phyloP scores from a whole-genome alignment of 1,140 invertebrate genomes.

The Manduca sexta region DNA sequence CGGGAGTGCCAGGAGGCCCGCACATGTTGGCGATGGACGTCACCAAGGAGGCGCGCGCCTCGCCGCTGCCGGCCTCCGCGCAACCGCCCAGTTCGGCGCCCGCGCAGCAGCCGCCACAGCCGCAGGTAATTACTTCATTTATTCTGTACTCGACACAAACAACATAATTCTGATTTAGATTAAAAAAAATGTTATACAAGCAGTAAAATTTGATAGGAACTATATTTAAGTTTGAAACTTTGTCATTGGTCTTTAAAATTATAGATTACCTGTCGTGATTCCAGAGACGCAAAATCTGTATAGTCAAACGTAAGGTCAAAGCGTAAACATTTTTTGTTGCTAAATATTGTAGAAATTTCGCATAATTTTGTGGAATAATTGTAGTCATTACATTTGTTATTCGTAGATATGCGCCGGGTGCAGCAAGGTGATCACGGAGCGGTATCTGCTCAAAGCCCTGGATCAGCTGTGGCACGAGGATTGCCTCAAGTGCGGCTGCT shows the following conservation, averaged over 20 bases:
- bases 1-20: constrained; percentile 20
- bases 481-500: constrained; percentile 97
- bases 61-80: constrained; percentile 43
- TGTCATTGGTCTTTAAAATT: too few species aligned
- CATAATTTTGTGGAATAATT: too few species aligned
- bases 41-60: constrained; percentile 60
- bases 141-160: too few species aligned
- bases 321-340: too few species aligned
- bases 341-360: too few species aligned
- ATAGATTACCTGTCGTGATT: too few species aligned
- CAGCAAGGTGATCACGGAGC: constrained; percentile 89
- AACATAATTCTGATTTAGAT: too few species aligned
- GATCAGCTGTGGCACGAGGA: constrained; percentile 98
- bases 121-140: constrained; percentile 34
- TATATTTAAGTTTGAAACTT: too few species aligned
- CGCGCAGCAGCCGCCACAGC: constrained; percentile 35
- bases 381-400: not conserved
- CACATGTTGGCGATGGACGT: constrained; percentile 70
- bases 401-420: constrained; percentile 87
- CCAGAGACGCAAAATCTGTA: too few species aligned
- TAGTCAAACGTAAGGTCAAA: too few species aligned
- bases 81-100: constrained; percentile 26
- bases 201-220: too few species aligned
- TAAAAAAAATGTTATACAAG: too few species aligned
- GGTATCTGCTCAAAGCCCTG: constrained; percentile 88